Base-by-base conservation (phyloP, 2,888 invertebrate genomes). In the Salticus scenicus region DNA sequence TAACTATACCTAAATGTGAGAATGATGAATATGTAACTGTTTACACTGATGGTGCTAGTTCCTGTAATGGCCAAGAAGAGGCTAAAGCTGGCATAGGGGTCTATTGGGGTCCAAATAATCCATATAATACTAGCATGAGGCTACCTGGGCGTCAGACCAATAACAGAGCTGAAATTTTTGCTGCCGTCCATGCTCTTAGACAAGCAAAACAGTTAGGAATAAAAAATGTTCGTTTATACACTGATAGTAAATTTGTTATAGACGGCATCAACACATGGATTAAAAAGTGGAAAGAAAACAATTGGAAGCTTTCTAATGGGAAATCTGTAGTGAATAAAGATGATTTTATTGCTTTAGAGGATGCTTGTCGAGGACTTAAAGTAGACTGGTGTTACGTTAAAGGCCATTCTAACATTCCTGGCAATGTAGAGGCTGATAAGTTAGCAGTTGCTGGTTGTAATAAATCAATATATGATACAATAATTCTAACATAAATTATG, bases 121-220 rank as follows among this genome's bases (percentile, higher is more conserved):
- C 93, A 0, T 90, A 95, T 92, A 98, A 98, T 92, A 91, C 94
- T 5, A 95, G 96, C 14, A 94, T 94, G 90, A 95, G 96, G 0
- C 95, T 97, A 0, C 91, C 92, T 1, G 97, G 97, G 4, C 93
- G 95, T 84, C 94, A 96, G 8, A 99, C 99, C 0, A 99, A 99
- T 91, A 99, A 99, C 91, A 95, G 95, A 89, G 99, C 98, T 7
- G 99, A 99, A 92, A 98, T 99, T 87, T 95, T 97, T 92, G 99
- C 90, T 31, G 90, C 89, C 77, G 92, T 72, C 90, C 89, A 89
- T 87, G 93, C 92, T 0, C 88, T 92, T 8, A 92, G 93, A 89
- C 92, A 94, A 88, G 97, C 97, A 0, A 92, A 93, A 79, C 91
- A 92, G 20, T 93, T 92, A 74, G 93, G 93, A 89, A 90, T 92